Conservation (phyloP, 2,113 vertebrate species). For the Colinus virginianus region DNA sequence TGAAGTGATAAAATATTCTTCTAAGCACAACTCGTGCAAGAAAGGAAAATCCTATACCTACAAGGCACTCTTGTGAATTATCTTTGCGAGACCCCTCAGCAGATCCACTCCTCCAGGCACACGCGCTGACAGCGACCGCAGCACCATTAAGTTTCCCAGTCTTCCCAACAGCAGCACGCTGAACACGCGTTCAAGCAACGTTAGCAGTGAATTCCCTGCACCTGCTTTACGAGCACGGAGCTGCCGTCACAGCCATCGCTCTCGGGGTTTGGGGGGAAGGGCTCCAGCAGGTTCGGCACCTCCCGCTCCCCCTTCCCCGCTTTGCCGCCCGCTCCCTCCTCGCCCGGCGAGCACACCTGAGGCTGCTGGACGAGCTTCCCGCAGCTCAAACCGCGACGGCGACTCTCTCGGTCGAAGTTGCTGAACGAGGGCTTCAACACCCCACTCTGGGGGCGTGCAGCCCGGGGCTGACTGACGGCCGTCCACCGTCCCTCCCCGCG, state of each 20-base stretch:
- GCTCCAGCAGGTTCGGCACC: not conserved
- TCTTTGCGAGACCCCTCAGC: not conserved
- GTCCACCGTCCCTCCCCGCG: no score
- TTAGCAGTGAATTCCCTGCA: constrained; percentile 33
- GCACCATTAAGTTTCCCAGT: constrained; percentile 43
- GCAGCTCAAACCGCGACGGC: accelerated
- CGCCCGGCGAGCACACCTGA: not conserved
- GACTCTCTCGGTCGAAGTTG: accelerated
- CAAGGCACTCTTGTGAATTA: not conserved
- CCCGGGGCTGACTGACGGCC: not conserved
- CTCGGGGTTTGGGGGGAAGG: not conserved
- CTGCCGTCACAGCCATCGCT: not conserved
- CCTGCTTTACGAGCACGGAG: constrained; percentile 10
- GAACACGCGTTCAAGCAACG: not conserved
- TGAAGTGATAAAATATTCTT: not conserved
- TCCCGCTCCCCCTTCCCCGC: not conserved
- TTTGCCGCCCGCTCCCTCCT: not conserved
- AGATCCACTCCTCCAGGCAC: not conserved
- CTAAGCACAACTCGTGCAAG: not conserved
- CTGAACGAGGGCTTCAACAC: not conserved
- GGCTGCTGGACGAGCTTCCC: not conserved
- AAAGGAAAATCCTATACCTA: not conserved
- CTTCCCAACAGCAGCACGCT: not conserved
- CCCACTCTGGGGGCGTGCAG: no score
- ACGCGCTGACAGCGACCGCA: not conserved